Base-by-base conservation (phyloP, 2,113 vertebrate species). In the Pterocles orientalis region DNA sequence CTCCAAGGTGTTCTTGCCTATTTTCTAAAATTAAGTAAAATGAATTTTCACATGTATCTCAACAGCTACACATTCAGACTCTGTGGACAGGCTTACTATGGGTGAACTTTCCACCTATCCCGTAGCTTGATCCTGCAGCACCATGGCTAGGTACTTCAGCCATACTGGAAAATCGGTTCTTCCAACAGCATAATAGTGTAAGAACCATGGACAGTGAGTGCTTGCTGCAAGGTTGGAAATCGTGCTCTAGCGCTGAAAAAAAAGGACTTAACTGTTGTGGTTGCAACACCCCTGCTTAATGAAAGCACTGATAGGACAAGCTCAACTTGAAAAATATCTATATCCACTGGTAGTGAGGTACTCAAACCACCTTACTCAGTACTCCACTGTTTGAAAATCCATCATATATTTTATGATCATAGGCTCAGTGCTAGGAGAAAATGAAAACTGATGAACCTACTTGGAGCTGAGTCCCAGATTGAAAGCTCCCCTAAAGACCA, bases 191-290 rank as follows among this genome's bases (percentile, higher is more conserved):
- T 24, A 3, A 1, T 14, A 19, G 10, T 54, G 45, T 66, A 19
- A n/a, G 43, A 12, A 79, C 73, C n/a, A 66, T 1, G 20, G 73
- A 90, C 69, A 87, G 91, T 3, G 1, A 13, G 65, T 65, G 33
- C n/a, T 65, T 1, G 0, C 53, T 51, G 19, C 24, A 18, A 2
- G 12, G 18, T 8, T 10, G 13, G 18, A 33, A 25, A 4, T 57
- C 6, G 0, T 1, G 2, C 9, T 54, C 4, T 17, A 29, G 7
- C 2, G 1, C 4, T 53, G n/a, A 5, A 43, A 50, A 58, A 41
- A 25, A 25, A 4, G 10, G 8, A 7, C 43, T 43, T 53, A 75
- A 65, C 14, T 57, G 6, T 48, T 70, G 18, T 79, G 25, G 3
- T 80, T 86, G 41, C 26, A 71, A 43, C 71, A 53, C 3, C 5